A percentile compares a stretch with the other conserved stretches of the same genome.
Conservation (phyloP, 2,888 invertebrate genomes). For the Nephrotoma flavescens region DNA sequence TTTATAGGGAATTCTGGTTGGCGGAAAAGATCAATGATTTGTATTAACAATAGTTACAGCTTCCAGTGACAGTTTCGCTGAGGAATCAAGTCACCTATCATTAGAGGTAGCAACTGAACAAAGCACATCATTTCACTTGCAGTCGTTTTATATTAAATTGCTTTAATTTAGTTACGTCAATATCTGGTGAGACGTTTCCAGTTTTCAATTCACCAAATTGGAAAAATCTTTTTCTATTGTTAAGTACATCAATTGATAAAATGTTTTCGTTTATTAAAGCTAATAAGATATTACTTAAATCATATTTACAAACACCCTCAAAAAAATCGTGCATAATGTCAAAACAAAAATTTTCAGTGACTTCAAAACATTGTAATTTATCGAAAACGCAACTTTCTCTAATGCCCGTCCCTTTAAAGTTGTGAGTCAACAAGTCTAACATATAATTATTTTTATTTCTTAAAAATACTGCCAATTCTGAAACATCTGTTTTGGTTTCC, state of each 20-base stretch:
- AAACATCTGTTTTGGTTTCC: slow-evolving; percentile 10
- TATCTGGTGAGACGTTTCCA: slow-evolving; percentile 12
- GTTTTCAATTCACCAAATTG: slow-evolving; percentile 12
- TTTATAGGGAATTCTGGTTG: too few relatives aligned
- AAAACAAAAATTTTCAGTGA: slow-evolving; percentile 12
- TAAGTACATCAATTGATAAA: slow-evolving; percentile 12
- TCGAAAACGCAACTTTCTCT: slow-evolving; percentile 9
- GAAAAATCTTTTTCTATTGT: slow-evolving; percentile 13
- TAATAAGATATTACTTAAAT: slow-evolving; percentile 9
- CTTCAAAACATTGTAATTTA: too few relatives aligned
- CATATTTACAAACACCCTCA: slow-evolving; percentile 9
- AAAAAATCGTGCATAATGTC: slow-evolving; percentile 14
- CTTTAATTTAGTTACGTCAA: too few relatives aligned
- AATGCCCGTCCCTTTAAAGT: slow-evolving; percentile 6
- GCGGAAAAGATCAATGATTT: neutral
- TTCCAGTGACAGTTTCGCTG: too few relatives aligned
- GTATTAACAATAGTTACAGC: neutral
- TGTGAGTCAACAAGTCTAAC: slow-evolving; percentile 7
- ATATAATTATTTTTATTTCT: slow-evolving; percentile 12
- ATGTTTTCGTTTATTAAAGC: slow-evolving; percentile 10
- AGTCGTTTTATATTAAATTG: too few relatives aligned
- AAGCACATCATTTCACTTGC: too few relatives aligned
- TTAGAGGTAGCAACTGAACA: too few relatives aligned
- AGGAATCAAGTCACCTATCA: too few relatives aligned
- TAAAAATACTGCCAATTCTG: slow-evolving; percentile 4